These are phyloP conservation scores for Myiopsitta monachus DNA, from an alignment of 2,113 vertebrate species.

Conservation along the genomic window DNA sequence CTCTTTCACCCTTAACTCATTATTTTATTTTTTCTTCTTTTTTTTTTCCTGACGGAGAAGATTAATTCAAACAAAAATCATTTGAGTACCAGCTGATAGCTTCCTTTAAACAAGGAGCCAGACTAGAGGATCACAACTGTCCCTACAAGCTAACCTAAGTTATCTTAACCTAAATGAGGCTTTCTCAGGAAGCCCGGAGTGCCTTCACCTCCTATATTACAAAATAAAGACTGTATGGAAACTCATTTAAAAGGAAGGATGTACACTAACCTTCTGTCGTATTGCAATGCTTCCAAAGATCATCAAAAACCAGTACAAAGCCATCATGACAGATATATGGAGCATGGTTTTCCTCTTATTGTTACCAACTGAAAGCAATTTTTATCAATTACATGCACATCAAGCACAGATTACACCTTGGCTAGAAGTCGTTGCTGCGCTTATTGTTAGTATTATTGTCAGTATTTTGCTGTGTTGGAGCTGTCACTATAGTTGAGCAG, in stretches of 20 bases:
- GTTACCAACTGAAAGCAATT: conserved; percentile 37
- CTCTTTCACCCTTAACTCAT: conserved; percentile 53
- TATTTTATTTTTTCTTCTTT: neutral
- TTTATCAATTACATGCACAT: conserved; percentile 43
- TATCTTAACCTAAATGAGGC: neutral
- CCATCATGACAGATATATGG: conserved; percentile 9
- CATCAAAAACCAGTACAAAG: conserved; percentile 7
- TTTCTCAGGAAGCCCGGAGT: neutral
- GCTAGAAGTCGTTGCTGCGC: neutral
- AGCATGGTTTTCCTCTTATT: conserved; percentile 24
- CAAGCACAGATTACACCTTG: neutral
- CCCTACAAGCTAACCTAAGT: neutral
- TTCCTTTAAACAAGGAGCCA: neutral
- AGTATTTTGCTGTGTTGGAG: neutral
- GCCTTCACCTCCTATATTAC: neutral
- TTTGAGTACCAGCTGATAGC: neutral
- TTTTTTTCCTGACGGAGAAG: neutral
- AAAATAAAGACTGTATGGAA: conserved; percentile 36
- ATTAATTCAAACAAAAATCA: conserved; percentile 44
- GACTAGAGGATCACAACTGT: neutral
- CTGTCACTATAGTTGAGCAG: neutral
- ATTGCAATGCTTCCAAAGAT: conserved; percentile 20
- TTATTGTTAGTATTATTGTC: neutral
- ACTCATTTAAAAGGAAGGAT: conserved; percentile 47
- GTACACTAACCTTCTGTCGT: conserved; percentile 38